Percentiles rank a stretch among this genome's conserved stretches.
Evolutionary conservation across 2,888 invertebrate species (phyloP).

Genomic region (Minunthozetes semirufus): DNA sequence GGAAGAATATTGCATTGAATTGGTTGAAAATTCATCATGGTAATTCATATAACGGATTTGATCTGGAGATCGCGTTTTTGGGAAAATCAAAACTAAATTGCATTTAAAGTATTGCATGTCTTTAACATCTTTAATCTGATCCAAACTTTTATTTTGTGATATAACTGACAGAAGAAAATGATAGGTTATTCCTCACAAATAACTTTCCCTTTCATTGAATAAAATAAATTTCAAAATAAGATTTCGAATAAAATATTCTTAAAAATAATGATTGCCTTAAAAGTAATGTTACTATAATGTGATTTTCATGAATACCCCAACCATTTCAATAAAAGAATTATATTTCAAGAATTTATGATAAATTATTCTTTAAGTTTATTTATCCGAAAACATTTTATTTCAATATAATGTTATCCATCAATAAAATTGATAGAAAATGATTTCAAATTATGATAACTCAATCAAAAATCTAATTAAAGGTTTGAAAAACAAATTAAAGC

Average conservation of each 20-base stretch:
- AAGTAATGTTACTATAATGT: constrained; percentile 8
- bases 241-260: constrained; percentile 4
- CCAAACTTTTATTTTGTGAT: background rate
- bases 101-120: constrained; percentile 4
- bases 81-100: background rate
- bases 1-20: no score
- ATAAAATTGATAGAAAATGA: background rate
- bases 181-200: background rate
- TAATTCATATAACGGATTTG: no score
- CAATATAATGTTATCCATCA: background rate
- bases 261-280: constrained; percentile 7
- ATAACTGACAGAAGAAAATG: background rate
- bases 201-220: constrained; percentile 1
- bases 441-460: background rate
- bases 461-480: background rate
- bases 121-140: background rate
- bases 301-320: background rate
- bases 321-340: background rate
- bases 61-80: background rate
- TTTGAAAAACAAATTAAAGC: background rate
- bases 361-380: no score
- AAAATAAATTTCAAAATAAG: background rate
- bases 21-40: no score
- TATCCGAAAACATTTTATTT: no score
- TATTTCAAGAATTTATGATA: background rate